Conservation (phyloP, 2,797 vertebrate genomes). For the Champsocephalus gunnari region DNA sequence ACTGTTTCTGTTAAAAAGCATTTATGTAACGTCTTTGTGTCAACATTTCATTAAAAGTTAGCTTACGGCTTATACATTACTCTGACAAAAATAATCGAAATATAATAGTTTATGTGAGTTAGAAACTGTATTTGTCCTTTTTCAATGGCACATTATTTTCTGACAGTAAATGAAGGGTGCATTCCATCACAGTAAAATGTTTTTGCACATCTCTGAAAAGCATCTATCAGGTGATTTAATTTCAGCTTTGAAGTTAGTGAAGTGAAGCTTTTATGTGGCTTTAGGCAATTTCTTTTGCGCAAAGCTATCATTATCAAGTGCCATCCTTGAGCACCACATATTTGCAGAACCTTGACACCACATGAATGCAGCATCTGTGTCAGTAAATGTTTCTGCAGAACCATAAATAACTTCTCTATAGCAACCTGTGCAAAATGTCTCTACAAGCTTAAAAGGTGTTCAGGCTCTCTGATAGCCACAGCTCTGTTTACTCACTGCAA, state of each 20-base stretch:
- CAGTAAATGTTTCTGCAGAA: constrained; percentile 21
- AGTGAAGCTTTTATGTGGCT: neutral
- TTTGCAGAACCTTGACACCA: neutral
- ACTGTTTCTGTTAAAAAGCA: neutral
- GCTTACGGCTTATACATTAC: neutral
- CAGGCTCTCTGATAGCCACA: constrained; percentile 22
- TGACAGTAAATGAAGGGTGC: constrained; percentile 2
- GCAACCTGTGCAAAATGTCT: constrained; percentile 23
- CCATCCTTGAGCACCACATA: constrained; percentile 8
- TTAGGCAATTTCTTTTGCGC: constrained; percentile 10
- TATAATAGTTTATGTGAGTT: too few species aligned
- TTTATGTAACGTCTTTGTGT: constrained; percentile 16
- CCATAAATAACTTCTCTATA: constrained; percentile 27
- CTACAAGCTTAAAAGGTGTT: constrained; percentile 16
- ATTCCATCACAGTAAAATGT: neutral
- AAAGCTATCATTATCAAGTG: constrained; percentile 20
- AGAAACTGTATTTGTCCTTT: too few species aligned
- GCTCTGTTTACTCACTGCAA: neutral
- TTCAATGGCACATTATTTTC: neutral
- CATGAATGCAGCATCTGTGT: constrained; percentile 30
- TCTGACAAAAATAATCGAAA: neutral
- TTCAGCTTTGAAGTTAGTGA: constrained; percentile 6
- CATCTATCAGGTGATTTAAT: neutral
- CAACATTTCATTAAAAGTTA: constrained; percentile 1
- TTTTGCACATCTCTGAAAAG: constrained; percentile 4